phyloP scores from a whole-genome alignment of 92 coral and sea anemone genomes.

The Zoanthus solanderi region DNA sequence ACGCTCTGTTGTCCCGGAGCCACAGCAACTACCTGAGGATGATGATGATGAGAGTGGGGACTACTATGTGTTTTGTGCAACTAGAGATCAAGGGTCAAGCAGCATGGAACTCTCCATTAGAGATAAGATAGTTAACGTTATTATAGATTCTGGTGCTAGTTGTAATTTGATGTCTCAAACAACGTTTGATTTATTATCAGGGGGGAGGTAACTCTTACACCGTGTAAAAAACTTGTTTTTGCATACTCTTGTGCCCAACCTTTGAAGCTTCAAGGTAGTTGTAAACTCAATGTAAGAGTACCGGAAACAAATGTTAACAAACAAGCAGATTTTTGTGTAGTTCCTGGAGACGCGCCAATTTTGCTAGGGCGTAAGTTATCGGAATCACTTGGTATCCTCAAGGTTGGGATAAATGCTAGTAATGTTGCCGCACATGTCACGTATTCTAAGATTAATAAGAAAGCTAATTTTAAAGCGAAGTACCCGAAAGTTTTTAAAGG shows the following conservation, averaged over 20 bases:
- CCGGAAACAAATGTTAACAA: slow-evolving; percentile 41
- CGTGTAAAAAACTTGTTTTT: slow-evolving; percentile 41
- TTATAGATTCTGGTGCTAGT: slow-evolving; percentile 73
- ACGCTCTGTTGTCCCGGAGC: not conserved
- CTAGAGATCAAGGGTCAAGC: not conserved
- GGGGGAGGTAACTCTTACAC: slow-evolving; percentile 27
- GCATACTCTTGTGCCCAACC: slow-evolving; percentile 45
- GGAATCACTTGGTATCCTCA: slow-evolving; percentile 23
- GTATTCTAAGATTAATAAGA: not conserved
- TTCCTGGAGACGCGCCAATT: slow-evolving; percentile 50
- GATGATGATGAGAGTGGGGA: slow-evolving; percentile 1
- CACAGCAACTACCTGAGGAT: not conserved
- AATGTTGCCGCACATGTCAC: not conserved
- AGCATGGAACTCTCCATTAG: slow-evolving; percentile 38
- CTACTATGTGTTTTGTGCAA: slow-evolving; percentile 1
- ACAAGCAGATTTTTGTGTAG: slow-evolving; percentile 43
- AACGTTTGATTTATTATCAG: slow-evolving; percentile 27
- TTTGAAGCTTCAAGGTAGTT: slow-evolving; percentile 50
- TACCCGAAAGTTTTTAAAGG: slow-evolving; percentile 53
- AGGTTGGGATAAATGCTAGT: slow-evolving; percentile 2
- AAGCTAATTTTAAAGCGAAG: slow-evolving; percentile 22
- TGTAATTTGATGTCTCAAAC: slow-evolving; percentile 64
- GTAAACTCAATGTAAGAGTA: slow-evolving; percentile 42
- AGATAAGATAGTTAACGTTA: slow-evolving; percentile 63
- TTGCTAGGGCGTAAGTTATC: slow-evolving; percentile 32